Evolutionary conservation across 2,113 vertebrate species (phyloP).

Genomic region (Ochotona princeps): DNA sequence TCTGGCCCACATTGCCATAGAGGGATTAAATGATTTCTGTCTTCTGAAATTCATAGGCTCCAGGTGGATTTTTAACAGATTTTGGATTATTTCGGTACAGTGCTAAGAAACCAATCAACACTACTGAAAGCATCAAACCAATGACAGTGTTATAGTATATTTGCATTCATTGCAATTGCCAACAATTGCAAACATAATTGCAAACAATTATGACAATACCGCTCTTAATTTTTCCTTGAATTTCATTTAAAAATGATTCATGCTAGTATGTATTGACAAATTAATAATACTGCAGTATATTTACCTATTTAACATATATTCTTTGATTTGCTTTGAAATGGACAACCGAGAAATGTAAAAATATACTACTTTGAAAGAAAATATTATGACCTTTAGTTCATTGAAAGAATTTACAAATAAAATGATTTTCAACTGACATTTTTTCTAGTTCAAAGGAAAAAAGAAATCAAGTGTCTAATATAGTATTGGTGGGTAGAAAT

Average conservation of each 20-base stretch:
- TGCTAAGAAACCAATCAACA: neutral
- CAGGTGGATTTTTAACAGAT: conserved; percentile 54
- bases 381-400: conserved; percentile 15
- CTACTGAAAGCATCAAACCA: conserved; percentile 35
- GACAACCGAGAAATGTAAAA: conserved; percentile 38
- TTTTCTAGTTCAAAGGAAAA: neutral
- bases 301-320: conserved; percentile 14
- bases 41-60: conserved; percentile 54
- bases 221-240: neutral
- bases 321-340: conserved; percentile 16
- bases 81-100: conserved; percentile 51
- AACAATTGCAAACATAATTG: neutral
- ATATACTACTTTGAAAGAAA: neutral
- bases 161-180: conserved; percentile 39
- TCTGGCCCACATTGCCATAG: neutral
- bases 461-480: neutral
- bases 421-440: neutral
- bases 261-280: conserved; percentile 18
- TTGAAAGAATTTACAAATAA: conserved; percentile 52
- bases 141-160: neutral
- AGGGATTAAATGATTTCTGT: conserved; percentile 59
- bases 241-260: conserved; percentile 19
- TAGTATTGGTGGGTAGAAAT: neutral
- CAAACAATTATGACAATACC: conserved; percentile 5
- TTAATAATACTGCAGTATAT: neutral